phyloP scores from a whole-genome alignment of 2,888 invertebrate genomes.

The Folsomia candida region DNA sequence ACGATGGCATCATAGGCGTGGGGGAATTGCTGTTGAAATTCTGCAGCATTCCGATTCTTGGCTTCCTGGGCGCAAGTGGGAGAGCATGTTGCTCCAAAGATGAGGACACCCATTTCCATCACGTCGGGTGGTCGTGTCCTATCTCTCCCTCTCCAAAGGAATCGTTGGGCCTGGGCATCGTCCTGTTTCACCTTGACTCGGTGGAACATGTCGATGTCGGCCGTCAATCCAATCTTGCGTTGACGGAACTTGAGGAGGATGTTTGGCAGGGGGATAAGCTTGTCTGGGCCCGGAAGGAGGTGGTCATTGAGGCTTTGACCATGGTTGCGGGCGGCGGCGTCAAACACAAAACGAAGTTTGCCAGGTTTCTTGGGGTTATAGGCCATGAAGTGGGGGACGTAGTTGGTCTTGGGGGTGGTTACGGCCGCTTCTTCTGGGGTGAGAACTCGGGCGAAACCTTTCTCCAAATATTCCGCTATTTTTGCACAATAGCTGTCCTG shows the following conservation, averaged over 20 bases:
- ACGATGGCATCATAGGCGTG: no score
- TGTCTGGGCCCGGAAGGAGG: not conserved
- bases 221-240: not conserved
- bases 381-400: no score
- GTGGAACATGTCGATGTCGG: not conserved
- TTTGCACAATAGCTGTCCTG: not conserved
- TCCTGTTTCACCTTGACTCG: not conserved
- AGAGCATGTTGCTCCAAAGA: no score
- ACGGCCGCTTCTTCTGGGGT: not conserved
- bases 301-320: not conserved
- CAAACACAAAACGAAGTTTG: not conserved
- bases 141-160: not conserved
- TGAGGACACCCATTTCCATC: no score
- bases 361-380: not conserved
- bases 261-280: not conserved
- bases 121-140: not conserved
- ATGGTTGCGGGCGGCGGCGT: not conserved
- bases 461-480: not conserved
- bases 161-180: not conserved
- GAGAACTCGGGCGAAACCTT: not conserved
- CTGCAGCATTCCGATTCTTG: no score
- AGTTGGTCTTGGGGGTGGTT: not conserved
- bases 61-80: no score
- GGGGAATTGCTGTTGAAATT: no score
- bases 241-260: not conserved